Evolutionary conservation across 2,797 vertebrate species (phyloP).

Genomic region (Florisuga fusca): DNA sequence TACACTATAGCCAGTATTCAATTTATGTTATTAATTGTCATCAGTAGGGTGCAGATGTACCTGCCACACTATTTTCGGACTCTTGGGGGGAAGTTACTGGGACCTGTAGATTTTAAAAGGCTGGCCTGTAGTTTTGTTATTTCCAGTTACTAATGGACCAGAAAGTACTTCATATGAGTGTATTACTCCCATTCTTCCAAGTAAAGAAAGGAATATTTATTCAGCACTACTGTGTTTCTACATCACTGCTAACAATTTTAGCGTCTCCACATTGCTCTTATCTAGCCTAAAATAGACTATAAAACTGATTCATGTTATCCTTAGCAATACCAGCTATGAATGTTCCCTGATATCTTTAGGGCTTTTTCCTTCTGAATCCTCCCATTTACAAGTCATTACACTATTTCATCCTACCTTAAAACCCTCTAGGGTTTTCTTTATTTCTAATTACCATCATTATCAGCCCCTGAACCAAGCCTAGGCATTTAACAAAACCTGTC

Average conservation of each 20-base stretch:
- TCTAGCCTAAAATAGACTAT: neutral
- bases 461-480: neutral
- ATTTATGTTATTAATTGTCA: neutral
- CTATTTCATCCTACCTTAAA: neutral
- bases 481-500: neutral
- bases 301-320: neutral
- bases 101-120: neutral
- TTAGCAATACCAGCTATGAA: neutral
- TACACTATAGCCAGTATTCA: too few species aligned
- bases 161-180: neutral
- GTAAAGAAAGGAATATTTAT: constrained; percentile 3
- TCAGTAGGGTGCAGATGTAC: neutral
- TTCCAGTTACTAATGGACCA: neutral
- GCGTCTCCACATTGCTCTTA: neutral
- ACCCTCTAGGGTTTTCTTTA: neutral
- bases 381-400: neutral
- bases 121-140: neutral
- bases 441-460: neutral
- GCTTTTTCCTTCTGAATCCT: neutral
- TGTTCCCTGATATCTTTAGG: neutral
- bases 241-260: neutral
- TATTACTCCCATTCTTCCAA: neutral
- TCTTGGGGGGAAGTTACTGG: neutral
- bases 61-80: neutral
- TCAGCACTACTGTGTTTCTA: neutral